These are phyloP conservation scores for Brachirus orientalis DNA, from an alignment of 2,113 vertebrate species.

Conservation along the genomic window DNA sequence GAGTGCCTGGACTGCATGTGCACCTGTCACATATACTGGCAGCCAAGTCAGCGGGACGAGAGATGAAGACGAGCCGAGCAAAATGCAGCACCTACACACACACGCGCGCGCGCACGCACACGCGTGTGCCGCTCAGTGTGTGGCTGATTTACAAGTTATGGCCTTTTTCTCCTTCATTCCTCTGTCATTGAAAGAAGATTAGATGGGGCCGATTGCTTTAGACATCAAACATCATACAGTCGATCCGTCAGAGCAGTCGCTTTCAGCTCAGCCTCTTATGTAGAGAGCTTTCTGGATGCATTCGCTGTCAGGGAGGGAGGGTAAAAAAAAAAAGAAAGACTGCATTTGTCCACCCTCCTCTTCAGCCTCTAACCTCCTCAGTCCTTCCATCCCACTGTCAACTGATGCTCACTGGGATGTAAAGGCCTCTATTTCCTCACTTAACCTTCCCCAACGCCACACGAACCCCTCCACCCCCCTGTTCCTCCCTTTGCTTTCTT, in stretches of 20 bases:
- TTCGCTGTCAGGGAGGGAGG: slow-evolving; percentile 11
- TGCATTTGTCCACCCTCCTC: slow-evolving; percentile 49
- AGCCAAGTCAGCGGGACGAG: slow-evolving; percentile 54
- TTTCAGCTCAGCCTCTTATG: slow-evolving; percentile 34
- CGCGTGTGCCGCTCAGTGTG: not conserved
- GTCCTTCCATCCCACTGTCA: slow-evolving; percentile 64
- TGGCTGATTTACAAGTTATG: slow-evolving; percentile 80
- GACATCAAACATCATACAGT: slow-evolving; percentile 74
- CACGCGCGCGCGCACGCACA: not conserved
- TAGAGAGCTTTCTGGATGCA: slow-evolving; percentile 43
- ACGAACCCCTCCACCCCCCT: slow-evolving; percentile 1
- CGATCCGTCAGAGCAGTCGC: slow-evolving; percentile 64
- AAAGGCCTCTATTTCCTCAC: slow-evolving; percentile 52
- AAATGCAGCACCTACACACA: not conserved
- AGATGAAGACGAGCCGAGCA: slow-evolving; percentile 47
- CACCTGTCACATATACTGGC: slow-evolving; percentile 52
- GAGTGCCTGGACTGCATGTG: slow-evolving; percentile 57
- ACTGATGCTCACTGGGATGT: slow-evolving; percentile 70
- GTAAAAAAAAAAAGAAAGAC: not conserved
- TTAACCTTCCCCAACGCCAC: not conserved
- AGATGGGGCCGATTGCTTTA: slow-evolving; percentile 75
- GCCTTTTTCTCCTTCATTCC: slow-evolving; percentile 78
- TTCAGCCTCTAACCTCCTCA: slow-evolving; percentile 64
- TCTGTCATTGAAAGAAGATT: slow-evolving; percentile 78
- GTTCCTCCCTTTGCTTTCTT: slow-evolving; percentile 20